Conservation (phyloP, 2,113 vertebrate species). For the Pampusana beccarii region DNA sequence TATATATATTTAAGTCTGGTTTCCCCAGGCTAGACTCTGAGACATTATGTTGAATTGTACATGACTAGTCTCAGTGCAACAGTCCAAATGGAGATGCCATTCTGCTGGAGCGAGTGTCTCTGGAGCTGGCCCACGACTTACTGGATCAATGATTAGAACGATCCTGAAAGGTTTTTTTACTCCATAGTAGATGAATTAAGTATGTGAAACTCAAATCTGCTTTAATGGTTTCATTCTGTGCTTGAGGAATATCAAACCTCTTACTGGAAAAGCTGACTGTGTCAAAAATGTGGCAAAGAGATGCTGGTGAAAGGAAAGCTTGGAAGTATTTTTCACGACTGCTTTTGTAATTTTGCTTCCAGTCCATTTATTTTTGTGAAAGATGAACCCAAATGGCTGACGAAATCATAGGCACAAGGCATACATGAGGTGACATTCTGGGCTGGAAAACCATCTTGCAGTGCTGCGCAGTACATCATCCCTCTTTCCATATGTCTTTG, state of each 20-base stretch:
- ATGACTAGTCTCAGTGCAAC: background rate
- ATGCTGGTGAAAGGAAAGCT: background rate
- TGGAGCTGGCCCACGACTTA: background rate
- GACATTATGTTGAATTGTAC: background rate
- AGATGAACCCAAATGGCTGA: conserved; percentile 36
- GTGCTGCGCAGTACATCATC: conserved; percentile 31
- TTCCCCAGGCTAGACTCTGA: background rate
- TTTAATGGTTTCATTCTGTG: background rate
- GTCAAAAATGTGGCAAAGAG: background rate
- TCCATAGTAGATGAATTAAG: background rate
- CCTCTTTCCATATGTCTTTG: conserved; percentile 70
- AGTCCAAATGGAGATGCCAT: background rate
- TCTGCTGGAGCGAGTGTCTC: background rate
- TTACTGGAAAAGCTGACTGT: background rate
- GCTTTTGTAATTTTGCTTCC: background rate
- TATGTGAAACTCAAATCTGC: background rate
- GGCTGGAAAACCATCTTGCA: conserved; percentile 12
- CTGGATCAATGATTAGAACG: background rate
- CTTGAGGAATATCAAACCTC: background rate
- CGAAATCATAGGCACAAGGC: background rate
- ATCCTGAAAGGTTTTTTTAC: background rate
- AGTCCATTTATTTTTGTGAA: background rate
- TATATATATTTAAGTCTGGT: background rate
- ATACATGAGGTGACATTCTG: conserved; percentile 37
- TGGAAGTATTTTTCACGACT: background rate